Conservation (phyloP, 2,113 vertebrate genomes). For the Brachyhypopomus occidentalis region DNA sequence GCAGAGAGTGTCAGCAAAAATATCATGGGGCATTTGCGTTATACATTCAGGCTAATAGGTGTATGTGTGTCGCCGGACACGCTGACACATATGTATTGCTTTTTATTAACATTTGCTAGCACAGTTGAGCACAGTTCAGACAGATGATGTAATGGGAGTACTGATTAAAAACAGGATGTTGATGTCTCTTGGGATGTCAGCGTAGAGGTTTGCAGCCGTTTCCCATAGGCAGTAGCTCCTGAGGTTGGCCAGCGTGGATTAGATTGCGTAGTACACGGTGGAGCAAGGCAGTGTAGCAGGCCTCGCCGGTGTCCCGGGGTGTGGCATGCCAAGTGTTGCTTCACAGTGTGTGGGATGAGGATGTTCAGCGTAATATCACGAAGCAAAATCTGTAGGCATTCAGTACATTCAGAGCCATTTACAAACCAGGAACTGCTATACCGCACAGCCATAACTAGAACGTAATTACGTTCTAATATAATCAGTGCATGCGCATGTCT, state of each 20-base stretch:
- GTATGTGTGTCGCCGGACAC: background rate
- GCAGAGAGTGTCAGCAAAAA: background rate
- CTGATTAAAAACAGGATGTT: slow-evolving; percentile 62
- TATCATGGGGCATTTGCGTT: background rate
- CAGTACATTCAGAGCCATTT: background rate
- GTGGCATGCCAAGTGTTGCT: slow-evolving; percentile 10
- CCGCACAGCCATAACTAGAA: background rate
- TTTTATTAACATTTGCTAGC: background rate
- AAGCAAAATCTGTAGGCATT: background rate
- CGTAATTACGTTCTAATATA: background rate
- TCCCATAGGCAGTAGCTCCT: slow-evolving; percentile 23
- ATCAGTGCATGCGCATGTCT: slow-evolving; percentile 13
- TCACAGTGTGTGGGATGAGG: slow-evolving; percentile 17
- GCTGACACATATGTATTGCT: background rate
- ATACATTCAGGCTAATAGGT: background rate
- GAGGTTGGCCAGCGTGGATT: slow-evolving; percentile 18
- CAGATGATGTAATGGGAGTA: slow-evolving; percentile 26
- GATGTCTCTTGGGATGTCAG: slow-evolving; percentile 43
- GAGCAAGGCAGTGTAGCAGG: background rate
- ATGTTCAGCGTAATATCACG: background rate
- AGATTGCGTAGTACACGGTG: background rate
- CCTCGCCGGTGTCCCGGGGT: slow-evolving; percentile 2
- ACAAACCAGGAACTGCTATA: background rate
- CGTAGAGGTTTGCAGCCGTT: slow-evolving; percentile 21
- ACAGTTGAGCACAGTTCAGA: slow-evolving; percentile 23